Conservation (phyloP, 2,888 invertebrate genomes). For the Aphrophora alni region DNA sequence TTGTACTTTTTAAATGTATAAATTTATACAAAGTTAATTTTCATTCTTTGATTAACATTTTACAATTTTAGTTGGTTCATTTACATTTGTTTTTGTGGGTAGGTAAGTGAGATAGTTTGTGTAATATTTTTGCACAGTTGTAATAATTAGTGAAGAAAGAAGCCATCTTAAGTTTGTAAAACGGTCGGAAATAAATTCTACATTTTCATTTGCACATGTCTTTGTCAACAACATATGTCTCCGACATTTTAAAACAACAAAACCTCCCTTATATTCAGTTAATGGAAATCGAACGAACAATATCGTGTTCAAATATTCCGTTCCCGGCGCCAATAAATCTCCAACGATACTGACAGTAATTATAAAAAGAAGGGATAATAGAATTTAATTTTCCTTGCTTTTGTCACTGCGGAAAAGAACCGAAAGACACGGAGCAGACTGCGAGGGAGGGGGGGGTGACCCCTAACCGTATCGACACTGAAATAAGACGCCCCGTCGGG, state of each 20-base stretch:
- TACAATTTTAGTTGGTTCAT: no score
- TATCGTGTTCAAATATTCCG: not conserved
- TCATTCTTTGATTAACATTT: no score
- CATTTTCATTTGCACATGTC: not conserved
- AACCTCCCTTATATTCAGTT: not conserved
- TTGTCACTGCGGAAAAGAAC: not conserved
- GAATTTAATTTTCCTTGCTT: constrained; percentile 6
- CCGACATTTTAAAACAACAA: not conserved
- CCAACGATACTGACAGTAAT: not conserved
- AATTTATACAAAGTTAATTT: no score
- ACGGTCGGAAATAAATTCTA: no score
- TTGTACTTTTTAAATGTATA: no score
- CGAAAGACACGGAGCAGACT: no score
- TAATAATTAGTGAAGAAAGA: no score
- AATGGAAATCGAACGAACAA: not conserved
- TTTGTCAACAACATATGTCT: not conserved
- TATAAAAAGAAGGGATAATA: constrained; percentile 6
- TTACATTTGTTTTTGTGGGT: no score
- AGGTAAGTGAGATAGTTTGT: no score
- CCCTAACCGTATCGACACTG: not conserved
- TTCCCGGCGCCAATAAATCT: not conserved
- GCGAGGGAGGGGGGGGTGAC: not conserved
- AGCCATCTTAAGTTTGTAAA: no score
- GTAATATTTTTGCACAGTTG: no score
- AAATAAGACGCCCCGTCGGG: not conserved